phyloP scores from a whole-genome alignment of 2,797 vertebrate species.

The Erethizon dorsatum region DNA sequence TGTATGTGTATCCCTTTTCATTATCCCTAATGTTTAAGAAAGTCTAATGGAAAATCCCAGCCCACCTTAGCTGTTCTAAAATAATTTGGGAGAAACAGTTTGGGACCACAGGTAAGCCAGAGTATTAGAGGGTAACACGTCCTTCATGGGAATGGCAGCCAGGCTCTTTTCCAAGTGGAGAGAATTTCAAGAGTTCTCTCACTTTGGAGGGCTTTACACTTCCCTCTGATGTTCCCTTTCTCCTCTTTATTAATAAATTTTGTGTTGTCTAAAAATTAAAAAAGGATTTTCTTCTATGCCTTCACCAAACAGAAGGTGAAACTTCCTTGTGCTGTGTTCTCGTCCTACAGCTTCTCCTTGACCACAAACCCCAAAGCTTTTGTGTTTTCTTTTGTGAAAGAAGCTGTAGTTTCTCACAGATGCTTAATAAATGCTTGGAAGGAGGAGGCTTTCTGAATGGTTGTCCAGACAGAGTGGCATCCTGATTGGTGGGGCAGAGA shows the following conservation, averaged over 20 bases:
- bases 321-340: rapidly evolving
- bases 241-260: neutral
- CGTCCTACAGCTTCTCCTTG: neutral
- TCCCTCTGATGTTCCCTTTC: neutral
- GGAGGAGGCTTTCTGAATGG: constrained; percentile 30
- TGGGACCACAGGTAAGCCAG: neutral
- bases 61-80: constrained; percentile 31
- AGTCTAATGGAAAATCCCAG: constrained; percentile 49
- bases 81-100: neutral
- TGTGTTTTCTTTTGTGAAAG: neutral
- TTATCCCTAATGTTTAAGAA: constrained; percentile 24
- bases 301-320: constrained; percentile 4
- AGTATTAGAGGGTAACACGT: neutral
- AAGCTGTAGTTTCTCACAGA: neutral
- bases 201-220: neutral
- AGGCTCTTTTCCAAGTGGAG: constrained; percentile 18
- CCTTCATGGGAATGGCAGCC: neutral
- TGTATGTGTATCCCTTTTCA: constrained; percentile 12
- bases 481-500: neutral
- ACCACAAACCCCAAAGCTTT: neutral
- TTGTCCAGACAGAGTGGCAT: neutral
- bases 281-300: neutral
- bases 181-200: neutral
- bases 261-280: neutral
- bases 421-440: neutral